A percentile compares a stretch with the other conserved stretches of the same genome.
phyloP scores from a whole-genome alignment of 2,888 invertebrate genomes.

The Epirrita christyi region DNA sequence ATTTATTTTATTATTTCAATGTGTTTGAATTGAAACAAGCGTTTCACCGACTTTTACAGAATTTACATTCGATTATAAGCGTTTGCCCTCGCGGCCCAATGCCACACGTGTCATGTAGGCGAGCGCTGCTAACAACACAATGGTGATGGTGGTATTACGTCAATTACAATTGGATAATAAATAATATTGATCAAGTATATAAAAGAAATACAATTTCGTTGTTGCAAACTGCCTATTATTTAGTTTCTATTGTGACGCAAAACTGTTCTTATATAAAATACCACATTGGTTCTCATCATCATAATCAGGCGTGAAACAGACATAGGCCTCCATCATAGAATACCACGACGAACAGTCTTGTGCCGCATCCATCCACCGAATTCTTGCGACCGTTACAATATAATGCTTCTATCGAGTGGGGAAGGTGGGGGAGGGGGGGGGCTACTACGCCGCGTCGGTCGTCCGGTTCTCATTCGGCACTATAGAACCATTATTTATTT shows the following conservation, averaged over 20 bases:
- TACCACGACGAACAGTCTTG: background rate
- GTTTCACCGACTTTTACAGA: background rate
- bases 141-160: conserved; percentile 10
- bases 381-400: background rate
- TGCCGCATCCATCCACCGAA: background rate
- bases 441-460: too few relatives aligned
- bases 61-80: conserved; percentile 18
- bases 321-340: background rate
- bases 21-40: background rate
- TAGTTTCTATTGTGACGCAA: too few relatives aligned
- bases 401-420: background rate
- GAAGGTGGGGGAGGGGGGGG: too few relatives aligned
- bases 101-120: conserved; percentile 19
- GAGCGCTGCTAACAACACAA: conserved; percentile 15
- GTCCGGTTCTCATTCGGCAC: too few relatives aligned
- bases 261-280: too few relatives aligned
- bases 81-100: conserved; percentile 22
- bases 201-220: too few relatives aligned
- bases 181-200: too few relatives aligned
- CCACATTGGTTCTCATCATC: too few relatives aligned
- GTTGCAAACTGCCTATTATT: too few relatives aligned
- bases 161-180: background rate
- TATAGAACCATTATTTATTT: too few relatives aligned
- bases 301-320: background rate
- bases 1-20: background rate